phyloP scores from a whole-genome alignment of 2,113 vertebrate genomes.

The Marcusenius ussheri region DNA sequence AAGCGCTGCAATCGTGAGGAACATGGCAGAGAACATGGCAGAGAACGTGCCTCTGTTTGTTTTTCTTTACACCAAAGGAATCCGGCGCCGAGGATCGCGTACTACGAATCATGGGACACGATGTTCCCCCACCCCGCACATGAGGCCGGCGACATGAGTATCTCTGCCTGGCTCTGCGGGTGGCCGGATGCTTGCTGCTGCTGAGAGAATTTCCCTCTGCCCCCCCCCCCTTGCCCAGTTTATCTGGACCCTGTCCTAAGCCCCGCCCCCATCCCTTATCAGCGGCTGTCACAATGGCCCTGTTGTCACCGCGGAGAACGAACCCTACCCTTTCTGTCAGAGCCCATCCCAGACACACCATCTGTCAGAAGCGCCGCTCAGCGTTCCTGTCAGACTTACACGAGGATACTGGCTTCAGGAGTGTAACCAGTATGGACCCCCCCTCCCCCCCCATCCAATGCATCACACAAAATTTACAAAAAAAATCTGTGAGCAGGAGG shows the following conservation, averaged over 20 bases:
- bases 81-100: conserved; percentile 12
- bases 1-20: neutral
- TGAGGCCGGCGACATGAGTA: neutral
- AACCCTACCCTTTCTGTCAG: neutral
- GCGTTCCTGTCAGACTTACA: neutral
- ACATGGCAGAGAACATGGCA: neutral
- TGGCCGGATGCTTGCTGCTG: neutral
- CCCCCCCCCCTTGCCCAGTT: neutral
- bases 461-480: neutral
- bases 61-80: conserved; percentile 23
- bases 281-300: neutral
- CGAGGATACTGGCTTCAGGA: neutral
- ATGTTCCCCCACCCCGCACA: too few relatives aligned
- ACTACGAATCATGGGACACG: neutral
- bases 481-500: neutral
- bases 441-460: neutral
- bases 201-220: neutral
- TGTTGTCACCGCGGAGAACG: neutral
- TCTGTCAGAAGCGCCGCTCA: neutral
- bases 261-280: neutral
- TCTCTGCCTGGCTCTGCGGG: too few relatives aligned
- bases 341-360: conserved; percentile 26
- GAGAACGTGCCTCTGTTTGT: conserved; percentile 26
- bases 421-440: neutral
- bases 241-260: neutral